A percentile compares a stretch with the other conserved stretches of the same genome.
Conservation (phyloP, 1,140 invertebrate species). For the Octopus sinensis region DNA sequence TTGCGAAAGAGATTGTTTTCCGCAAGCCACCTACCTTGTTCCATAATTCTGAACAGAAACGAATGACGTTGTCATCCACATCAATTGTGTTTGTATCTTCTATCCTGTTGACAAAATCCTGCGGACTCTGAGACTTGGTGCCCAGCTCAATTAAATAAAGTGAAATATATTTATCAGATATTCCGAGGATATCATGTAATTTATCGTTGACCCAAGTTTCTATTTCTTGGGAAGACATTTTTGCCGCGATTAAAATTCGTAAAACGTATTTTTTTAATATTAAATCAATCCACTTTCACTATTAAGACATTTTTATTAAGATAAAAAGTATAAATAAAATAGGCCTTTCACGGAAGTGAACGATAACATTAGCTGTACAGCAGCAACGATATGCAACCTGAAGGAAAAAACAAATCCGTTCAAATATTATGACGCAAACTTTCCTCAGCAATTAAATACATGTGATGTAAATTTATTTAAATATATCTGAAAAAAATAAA, state of each 20-base stretch:
- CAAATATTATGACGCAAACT: too few relatives aligned
- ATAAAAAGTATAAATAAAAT: not conserved
- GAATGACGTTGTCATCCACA: conserved; percentile 53
- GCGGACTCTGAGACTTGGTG: conserved; percentile 52
- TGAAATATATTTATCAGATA: conserved; percentile 61
- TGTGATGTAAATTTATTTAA: too few relatives aligned
- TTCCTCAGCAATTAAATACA: too few relatives aligned
- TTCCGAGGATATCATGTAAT: conserved; percentile 61
- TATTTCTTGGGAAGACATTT: conserved; percentile 6
- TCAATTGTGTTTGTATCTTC: conserved; percentile 59
- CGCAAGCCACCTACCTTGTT: conserved; percentile 43
- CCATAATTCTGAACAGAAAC: conserved; percentile 57
- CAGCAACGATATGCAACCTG: not conserved
- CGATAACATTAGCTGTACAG: not conserved
- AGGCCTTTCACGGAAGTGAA: not conserved
- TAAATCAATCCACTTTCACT: not conserved
- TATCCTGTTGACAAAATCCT: conserved; percentile 58
- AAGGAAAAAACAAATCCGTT: too few relatives aligned
- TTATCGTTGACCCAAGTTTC: conserved; percentile 62
- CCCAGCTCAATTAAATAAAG: conserved; percentile 62
- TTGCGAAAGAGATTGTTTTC: not conserved
- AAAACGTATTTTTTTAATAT: not conserved
- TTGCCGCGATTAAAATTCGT: not conserved
- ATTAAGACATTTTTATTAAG: not conserved
- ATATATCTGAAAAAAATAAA: too few relatives aligned